phyloP scores from a whole-genome alignment of 2,797 vertebrate species.

The Sus cebifrons region DNA sequence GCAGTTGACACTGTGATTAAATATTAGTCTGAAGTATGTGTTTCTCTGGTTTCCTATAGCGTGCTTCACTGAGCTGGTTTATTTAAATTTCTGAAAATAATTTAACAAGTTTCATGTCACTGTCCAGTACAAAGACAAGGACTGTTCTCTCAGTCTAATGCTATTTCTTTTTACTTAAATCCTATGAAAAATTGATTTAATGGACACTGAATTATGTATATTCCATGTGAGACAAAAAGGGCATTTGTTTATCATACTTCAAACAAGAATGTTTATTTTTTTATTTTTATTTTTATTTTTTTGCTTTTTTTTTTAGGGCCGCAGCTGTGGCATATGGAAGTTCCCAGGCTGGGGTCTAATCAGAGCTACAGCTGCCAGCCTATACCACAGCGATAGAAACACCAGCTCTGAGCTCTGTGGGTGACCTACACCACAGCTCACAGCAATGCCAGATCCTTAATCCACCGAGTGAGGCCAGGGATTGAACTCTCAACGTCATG shows the following conservation, averaged over 20 bases:
- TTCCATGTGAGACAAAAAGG: neutral
- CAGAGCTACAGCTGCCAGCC: no score
- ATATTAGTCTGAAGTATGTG: slow-evolving; percentile 25
- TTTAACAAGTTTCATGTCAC: slow-evolving; percentile 16
- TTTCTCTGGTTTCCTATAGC: slow-evolving; percentile 31
- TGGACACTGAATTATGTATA: neutral
- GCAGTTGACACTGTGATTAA: slow-evolving; percentile 70
- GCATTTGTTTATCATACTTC: neutral
- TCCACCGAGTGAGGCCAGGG: no score
- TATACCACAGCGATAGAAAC: no score
- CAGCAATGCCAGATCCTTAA: no score
- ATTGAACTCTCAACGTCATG: no score
- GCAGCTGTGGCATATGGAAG: no score
- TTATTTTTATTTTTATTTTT: no score
- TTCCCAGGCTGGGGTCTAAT: no score
- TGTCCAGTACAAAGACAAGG: neutral
- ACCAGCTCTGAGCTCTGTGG: no score
- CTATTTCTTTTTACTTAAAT: slow-evolving; percentile 41
- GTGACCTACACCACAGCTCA: no score
- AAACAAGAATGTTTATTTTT: neutral
- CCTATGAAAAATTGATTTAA: neutral
- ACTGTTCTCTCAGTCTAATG: neutral
- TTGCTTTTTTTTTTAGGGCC: no score
- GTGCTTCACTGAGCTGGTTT: neutral
- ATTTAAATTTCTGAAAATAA: slow-evolving; percentile 30